phyloP scores from a whole-genome alignment of 35 echinoderm and acorn worm species.

The Eucidaris tribuloides region DNA sequence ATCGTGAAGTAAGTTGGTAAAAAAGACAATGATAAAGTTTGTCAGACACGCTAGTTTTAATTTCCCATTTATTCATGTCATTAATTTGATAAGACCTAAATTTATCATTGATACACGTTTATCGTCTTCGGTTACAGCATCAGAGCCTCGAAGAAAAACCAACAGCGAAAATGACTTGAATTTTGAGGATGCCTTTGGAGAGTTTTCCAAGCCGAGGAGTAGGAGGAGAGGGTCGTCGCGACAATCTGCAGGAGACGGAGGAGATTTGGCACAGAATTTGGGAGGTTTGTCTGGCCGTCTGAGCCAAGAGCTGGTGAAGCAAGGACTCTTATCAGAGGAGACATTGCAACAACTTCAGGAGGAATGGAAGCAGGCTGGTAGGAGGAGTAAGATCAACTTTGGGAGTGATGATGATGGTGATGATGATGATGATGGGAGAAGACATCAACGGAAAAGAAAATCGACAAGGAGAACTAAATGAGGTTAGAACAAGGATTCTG shows the following conservation, averaged over 20 bases:
- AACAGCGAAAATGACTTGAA: too few species aligned
- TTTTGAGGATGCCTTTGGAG: too few species aligned
- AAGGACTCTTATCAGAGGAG: slow-evolving; percentile 71
- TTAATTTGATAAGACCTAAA: too few species aligned
- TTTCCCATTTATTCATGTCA: too few species aligned
- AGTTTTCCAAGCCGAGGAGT: too few species aligned
- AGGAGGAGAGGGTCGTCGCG: too few species aligned
- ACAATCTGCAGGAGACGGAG: too few species aligned
- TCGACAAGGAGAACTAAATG: not conserved
- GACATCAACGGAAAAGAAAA: not conserved
- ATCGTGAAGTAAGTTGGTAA: too few species aligned
- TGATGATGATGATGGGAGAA: not conserved
- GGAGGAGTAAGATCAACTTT: not conserved
- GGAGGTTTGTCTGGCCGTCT: slow-evolving; percentile 46
- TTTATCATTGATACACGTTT: too few species aligned
- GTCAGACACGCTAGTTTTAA: too few species aligned
- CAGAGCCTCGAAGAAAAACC: not conserved
- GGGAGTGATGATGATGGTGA: not conserved
- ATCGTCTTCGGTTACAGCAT: not conserved
- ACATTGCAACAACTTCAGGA: slow-evolving; percentile 59
- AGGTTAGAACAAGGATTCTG: too few species aligned
- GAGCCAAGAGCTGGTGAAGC: slow-evolving; percentile 64
- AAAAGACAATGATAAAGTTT: too few species aligned
- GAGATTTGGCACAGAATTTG: not conserved
- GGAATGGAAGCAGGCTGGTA: slow-evolving; percentile 42